phyloP scores from a whole-genome alignment of 2,113 vertebrate species.

The Panurus biarmicus region DNA sequence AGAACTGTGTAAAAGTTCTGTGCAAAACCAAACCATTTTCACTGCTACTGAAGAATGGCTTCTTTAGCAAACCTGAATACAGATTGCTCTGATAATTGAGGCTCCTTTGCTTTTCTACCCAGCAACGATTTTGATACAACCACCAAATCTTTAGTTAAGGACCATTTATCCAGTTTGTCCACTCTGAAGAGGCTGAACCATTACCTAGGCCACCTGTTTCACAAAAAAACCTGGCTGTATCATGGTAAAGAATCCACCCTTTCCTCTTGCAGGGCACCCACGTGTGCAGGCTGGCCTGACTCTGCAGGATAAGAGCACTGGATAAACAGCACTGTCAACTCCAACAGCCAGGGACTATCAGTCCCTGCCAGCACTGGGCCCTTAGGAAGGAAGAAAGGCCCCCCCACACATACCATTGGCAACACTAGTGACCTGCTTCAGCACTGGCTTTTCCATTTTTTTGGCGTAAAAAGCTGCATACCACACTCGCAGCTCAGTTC shows the following conservation, averaged over 20 bases:
- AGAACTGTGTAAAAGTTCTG: not conserved
- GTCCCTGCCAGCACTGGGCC: constrained; percentile 3
- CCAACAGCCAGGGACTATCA: not conserved
- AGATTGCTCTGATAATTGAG: not conserved
- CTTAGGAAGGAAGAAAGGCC: constrained; percentile 41
- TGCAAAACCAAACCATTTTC: not conserved
- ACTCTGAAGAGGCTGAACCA: not conserved
- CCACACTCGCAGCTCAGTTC: constrained; percentile 93
- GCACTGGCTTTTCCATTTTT: constrained; percentile 92
- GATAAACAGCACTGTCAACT: not conserved
- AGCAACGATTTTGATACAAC: not conserved
- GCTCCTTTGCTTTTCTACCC: not conserved
- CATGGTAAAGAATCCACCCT: not conserved
- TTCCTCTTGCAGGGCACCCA: not conserved
- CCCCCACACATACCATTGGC: constrained; percentile 67
- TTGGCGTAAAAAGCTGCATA: constrained; percentile 98
- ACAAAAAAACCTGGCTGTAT: not conserved
- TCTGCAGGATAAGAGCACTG: not conserved
- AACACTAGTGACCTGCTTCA: constrained; percentile 75
- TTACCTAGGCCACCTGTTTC: not conserved
- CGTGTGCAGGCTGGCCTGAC: not conserved
- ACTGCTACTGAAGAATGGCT: not conserved
- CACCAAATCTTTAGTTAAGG: not conserved
- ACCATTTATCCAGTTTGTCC: not conserved
- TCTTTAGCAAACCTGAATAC: not conserved